These are phyloP conservation scores for Loxodonta africana DNA, from an alignment of 2,113 vertebrate genomes.

Conservation along the genomic window DNA sequence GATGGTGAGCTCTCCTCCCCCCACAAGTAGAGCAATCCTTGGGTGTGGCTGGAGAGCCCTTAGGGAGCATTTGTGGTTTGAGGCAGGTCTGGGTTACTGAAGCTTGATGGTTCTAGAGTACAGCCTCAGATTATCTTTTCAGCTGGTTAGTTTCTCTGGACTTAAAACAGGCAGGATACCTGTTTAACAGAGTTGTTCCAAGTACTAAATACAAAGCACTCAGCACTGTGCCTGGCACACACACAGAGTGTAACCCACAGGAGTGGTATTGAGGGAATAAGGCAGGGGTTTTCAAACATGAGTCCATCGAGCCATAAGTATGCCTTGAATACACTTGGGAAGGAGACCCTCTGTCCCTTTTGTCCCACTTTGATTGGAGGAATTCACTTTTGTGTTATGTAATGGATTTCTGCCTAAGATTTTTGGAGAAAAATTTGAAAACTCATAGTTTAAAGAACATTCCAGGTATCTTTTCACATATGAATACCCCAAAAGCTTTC, in stretches of 20 bases:
- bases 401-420: conserved; percentile 30
- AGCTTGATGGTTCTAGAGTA: not conserved
- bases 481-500: not conserved
- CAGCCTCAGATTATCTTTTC: not conserved
- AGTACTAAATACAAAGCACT: not conserved
- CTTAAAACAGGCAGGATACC: not conserved
- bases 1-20: conserved; percentile 90
- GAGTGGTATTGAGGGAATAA: not conserved
- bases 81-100: not conserved
- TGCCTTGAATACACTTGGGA: not conserved
- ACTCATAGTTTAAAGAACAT: not conserved
- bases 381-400: not conserved
- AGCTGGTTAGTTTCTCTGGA: not conserved
- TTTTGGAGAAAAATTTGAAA: not conserved
- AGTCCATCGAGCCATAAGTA: not conserved
- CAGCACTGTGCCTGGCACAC: not conserved
- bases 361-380: not conserved
- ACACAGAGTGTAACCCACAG: not conserved
- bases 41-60: not conserved
- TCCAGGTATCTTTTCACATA: not conserved
- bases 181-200: not conserved
- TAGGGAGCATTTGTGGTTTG: not conserved
- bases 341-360: not conserved
- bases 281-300: not conserved
- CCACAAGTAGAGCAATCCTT: not conserved